Evolutionary conservation across 1,140 invertebrate species (phyloP), one percentile per base, ranked within the genome.

Genomic region (Apis dorsata): DNA sequence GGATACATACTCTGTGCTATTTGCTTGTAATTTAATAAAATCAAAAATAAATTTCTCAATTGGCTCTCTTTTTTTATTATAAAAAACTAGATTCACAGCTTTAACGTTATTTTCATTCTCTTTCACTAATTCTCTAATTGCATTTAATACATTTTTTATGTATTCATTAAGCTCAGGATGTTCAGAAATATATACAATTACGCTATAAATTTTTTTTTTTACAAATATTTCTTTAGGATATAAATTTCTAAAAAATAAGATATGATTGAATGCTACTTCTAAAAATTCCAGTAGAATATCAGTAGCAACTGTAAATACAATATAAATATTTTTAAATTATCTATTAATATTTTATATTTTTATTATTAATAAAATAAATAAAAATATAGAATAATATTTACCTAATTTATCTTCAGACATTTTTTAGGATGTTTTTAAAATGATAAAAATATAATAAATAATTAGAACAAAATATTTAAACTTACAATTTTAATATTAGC

Each of bases 91-190:
- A 86, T 94, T 93, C 9, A 95, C 83, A 1, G 94, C 87, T 84
- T 91, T 93, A 21, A 95, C 73, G 51, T 92, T 92, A 2, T 90
- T 89, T 69, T 91, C 88, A 84, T 93, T 92, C 65, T 85, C 90
- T 60, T 91, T 93, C n/a, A 96, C 82, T 49, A 95, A 90, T 81
- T 92, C 91, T 87, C 86, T 92, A 4, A 94, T 84, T 68, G 91
- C 92, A 85, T 90, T 94, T 8, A 96, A 85, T 82, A 95, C 92
- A 80, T 95, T 93, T 88, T 93, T 94, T 34, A 96, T 93, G 80
- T 96, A 96, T 66, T 94, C 91, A 72, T 95, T 95, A 1, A 96
- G 90, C 89, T 95, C 94, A 53, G 95, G 95, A 92, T 96, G 95
- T 68, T 94, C 92, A 57, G 94, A 95, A 73, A 94, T 90, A 83